Evolutionary conservation across 2,797 vertebrate species (phyloP), one percentile per base, ranked within the genome.

Genomic region (Catostomus latipinnis): DNA sequence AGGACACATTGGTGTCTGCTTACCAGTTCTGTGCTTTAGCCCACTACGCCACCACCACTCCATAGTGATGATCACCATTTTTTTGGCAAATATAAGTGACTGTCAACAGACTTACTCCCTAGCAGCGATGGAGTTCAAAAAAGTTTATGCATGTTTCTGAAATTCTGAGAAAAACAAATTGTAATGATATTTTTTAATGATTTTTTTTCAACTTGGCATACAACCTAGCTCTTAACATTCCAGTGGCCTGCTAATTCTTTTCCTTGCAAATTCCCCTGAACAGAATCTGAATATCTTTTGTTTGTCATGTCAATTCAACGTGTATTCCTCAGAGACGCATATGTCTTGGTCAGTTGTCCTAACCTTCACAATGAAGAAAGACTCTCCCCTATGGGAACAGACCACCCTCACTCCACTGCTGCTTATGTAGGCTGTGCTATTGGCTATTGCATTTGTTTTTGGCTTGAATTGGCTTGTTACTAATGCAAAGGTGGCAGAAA

Each of bases 401-500:
- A 69, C 18, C 65, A 67, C 65, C 45, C 54, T 80, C 46, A 58
- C 5, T 49, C 43, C 8, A 53, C 56, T 46, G 49, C 66, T 71
- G 57, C 49, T 10, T 18, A 13, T 18, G 6, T 5, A 34, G 18
- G 54, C 16, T 57, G 54, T 43, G n/a, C 6, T 53, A 11, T 18
- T 61, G 67, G 1, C 11, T n/a, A 13, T 12, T 22, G 7, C 18
- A 57, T 68, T 60, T 77, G 43, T 80, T 82, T 12, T 76, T 80
- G 49, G 45, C 14, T 45, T 66, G 57, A 65, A 16, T 6, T 9
- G 22, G 62, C 58, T 62, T 76, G 8, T 22, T 69, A 49, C 18
- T n/a, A 6, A 13, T 50, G 61, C 45, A 45, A 43, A 22, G n/a
- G 7, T 67, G 53, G 34, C 53, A 50, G 34, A 34, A 34, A 34